Conservation (phyloP, 2,113 vertebrate genomes). For the Lophotis ruficrista region DNA sequence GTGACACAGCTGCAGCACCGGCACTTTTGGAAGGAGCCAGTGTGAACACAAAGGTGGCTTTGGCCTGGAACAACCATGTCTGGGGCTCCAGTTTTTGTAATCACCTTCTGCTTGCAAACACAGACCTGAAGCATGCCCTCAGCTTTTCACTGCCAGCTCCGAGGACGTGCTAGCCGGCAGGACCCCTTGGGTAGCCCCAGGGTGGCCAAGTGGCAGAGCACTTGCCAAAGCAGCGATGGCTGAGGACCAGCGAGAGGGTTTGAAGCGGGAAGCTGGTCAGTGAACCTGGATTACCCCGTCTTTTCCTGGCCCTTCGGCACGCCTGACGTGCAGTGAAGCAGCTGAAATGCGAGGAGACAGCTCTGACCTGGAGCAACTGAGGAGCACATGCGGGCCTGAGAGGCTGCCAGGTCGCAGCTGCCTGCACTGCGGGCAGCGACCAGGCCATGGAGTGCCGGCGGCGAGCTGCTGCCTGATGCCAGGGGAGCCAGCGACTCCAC, state of each 20-base stretch:
- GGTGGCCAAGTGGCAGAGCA: neutral
- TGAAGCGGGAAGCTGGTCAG: neutral
- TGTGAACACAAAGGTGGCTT: neutral
- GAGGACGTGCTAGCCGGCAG: neutral
- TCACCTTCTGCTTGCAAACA: neutral
- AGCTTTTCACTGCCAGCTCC: neutral
- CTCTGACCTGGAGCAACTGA: neutral
- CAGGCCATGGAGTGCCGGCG: fast-evolving
- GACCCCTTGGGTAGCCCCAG: neutral
- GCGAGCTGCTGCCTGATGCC: neutral
- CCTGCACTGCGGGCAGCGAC: neutral
- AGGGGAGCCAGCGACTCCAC: no score
- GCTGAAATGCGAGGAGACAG: neutral
- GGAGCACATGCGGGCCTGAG: fast-evolving
- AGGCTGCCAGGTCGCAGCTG: neutral
- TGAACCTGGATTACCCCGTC: neutral
- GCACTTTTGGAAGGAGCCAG: neutral
- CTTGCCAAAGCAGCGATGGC: fast-evolving
- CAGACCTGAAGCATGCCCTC: neutral
- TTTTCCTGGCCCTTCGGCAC: neutral
- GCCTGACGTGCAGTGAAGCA: neutral
- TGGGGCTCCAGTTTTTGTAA: neutral
- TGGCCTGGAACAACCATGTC: neutral
- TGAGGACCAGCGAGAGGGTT: fast-evolving
- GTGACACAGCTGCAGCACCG: fast-evolving